These are phyloP conservation scores for Eupithecia exiguata DNA, from an alignment of 2,888 invertebrate genomes.

Conservation along the genomic window DNA sequence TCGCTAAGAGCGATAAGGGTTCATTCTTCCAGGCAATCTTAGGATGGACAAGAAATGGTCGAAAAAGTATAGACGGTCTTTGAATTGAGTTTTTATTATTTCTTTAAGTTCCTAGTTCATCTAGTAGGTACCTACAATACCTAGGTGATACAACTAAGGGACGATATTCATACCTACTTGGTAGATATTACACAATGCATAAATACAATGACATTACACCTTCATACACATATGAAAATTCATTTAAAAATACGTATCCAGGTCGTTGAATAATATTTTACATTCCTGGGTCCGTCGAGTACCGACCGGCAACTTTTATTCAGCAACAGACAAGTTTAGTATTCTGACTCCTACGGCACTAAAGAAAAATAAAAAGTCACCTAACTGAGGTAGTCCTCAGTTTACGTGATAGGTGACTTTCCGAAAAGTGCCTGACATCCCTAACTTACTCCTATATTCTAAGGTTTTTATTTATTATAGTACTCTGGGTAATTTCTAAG, in stretches of 20 bases:
- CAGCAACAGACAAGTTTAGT: not conserved
- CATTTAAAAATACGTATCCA: conserved; percentile 47
- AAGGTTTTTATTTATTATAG: too few relatives aligned
- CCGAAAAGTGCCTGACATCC: not conserved
- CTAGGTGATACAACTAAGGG: not conserved
- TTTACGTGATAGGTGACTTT: not conserved
- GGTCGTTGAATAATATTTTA: conserved; percentile 49
- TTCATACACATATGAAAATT: conserved; percentile 30
- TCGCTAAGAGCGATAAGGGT: too few relatives aligned
- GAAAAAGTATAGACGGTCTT: too few relatives aligned
- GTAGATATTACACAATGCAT: conserved; percentile 1
- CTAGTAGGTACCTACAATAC: too few relatives aligned
- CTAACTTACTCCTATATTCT: not conserved
- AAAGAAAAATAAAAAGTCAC: too few relatives aligned
- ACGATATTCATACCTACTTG: not conserved
- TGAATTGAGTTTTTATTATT: too few relatives aligned
- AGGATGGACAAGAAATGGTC: too few relatives aligned
- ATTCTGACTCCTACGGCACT: too few relatives aligned
- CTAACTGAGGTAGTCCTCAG: too few relatives aligned
- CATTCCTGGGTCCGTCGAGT: conserved; percentile 42
- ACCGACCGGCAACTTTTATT: conserved; percentile 20
- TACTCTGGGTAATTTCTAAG: too few relatives aligned
- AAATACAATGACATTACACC: not conserved
- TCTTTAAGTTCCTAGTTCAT: too few relatives aligned
- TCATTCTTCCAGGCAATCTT: too few relatives aligned